These are phyloP conservation scores for Falcaria lacertinaria DNA, from an alignment of 2,888 invertebrate species.

Conservation along the genomic window DNA sequence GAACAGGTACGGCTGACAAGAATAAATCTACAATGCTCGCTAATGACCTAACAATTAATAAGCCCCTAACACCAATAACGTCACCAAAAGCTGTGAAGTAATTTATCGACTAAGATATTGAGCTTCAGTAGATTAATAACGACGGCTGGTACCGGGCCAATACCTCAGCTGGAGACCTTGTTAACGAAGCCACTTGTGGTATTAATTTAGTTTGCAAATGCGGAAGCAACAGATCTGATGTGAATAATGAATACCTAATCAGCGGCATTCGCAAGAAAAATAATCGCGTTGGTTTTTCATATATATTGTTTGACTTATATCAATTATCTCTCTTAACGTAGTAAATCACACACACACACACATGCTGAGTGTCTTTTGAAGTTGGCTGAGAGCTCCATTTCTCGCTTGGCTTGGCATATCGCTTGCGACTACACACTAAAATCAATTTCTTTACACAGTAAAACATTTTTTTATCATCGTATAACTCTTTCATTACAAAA, in stretches of 20 bases:
- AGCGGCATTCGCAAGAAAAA: neutral
- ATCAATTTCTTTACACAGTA: no score
- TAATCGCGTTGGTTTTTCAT: no score
- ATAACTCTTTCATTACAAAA: no score
- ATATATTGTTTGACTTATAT: no score
- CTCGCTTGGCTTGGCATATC: no score
- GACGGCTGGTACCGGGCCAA: neutral
- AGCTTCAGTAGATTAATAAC: slow-evolving; percentile 1
- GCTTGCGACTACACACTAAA: no score
- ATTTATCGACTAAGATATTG: slow-evolving; percentile 21
- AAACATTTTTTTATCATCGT: no score
- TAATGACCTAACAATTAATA: neutral
- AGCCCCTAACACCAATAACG: slow-evolving; percentile 12
- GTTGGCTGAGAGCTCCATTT: no score
- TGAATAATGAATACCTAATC: neutral
- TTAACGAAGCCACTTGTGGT: neutral
- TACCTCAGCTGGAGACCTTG: neutral
- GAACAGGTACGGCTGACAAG: neutral
- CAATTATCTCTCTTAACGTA: no score
- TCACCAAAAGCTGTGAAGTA: slow-evolving; percentile 23
- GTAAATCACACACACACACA: no score
- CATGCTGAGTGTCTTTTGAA: no score
- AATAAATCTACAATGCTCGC: neutral
- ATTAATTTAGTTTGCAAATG: neutral
- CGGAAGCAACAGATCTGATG: neutral